These are phyloP conservation scores for Cephalopholis sonnerati DNA, from an alignment of 2,113 vertebrate genomes.

Conservation along the genomic window DNA sequence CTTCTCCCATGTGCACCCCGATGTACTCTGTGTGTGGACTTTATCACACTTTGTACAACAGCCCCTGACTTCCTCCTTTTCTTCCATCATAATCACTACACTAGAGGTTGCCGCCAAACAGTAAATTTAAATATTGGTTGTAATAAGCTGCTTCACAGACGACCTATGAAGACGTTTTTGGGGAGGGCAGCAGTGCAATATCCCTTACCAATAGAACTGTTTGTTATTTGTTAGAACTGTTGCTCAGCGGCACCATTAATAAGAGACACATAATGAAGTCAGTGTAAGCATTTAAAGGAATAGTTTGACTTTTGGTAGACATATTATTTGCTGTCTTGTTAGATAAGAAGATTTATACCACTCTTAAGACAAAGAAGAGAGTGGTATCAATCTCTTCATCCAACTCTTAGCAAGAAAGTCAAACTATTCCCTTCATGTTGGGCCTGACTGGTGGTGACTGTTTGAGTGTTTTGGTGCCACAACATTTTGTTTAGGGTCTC, in stretches of 20 bases:
- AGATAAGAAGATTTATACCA: background rate
- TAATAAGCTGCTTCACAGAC: no score
- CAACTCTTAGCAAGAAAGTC: background rate
- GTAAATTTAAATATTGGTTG: no score
- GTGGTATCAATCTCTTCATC: background rate
- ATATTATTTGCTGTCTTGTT: background rate
- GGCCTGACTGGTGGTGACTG: background rate
- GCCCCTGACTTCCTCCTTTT: no score
- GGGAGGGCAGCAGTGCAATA: no score
- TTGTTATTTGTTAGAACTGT: background rate
- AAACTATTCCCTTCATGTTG: background rate
- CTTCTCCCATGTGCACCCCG: no score
- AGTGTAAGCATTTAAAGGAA: background rate
- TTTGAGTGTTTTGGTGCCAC: background rate
- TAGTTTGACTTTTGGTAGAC: background rate
- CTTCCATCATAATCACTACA: no score
- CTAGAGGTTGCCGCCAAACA: no score
- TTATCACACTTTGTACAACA: no score
- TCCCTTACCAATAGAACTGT: no score
- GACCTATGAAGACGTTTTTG: no score
- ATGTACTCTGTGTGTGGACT: no score
- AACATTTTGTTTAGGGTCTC: conserved; percentile 21
- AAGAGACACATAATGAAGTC: background rate
- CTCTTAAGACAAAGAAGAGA: background rate
- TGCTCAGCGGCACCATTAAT: background rate